These are phyloP conservation scores for Zaprionus camerounensis DNA, from an alignment of 1,140 invertebrate species.

Conservation along the genomic window DNA sequence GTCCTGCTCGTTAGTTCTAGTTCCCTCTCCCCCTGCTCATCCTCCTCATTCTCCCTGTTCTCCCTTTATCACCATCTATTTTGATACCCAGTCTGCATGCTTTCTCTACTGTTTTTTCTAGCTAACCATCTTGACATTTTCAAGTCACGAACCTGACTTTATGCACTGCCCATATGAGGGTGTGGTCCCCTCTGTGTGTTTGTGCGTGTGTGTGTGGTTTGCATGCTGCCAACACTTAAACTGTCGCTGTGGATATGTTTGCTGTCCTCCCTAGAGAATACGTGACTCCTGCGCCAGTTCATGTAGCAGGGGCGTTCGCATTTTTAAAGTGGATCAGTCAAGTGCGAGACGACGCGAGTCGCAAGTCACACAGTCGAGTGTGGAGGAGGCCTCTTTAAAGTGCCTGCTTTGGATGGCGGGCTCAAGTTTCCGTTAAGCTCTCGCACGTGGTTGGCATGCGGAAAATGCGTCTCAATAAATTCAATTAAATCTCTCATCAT, in stretches of 20 bases:
- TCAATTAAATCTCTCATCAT: slow-evolving; percentile 47
- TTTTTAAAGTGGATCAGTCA: slow-evolving; percentile 53
- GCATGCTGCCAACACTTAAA: slow-evolving; percentile 73
- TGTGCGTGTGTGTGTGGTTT: slow-evolving; percentile 61
- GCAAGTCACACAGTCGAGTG: neutral
- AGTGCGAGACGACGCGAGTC: neutral
- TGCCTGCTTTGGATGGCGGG: neutral
- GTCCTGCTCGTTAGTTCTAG: slow-evolving; percentile 55
- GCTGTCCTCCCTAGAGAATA: slow-evolving; percentile 26
- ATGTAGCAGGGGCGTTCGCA: slow-evolving; percentile 22
- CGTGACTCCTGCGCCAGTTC: slow-evolving; percentile 58
- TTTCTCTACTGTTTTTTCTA: slow-evolving; percentile 12
- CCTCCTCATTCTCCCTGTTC: neutral
- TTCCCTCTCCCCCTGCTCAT: neutral
- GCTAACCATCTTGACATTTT: slow-evolving; percentile 38
- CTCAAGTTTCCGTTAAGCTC: slow-evolving; percentile 33
- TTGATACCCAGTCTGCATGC: neutral
- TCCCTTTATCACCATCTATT: neutral
- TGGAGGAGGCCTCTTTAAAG: slow-evolving; percentile 45
- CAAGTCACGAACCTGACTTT: slow-evolving; percentile 46
- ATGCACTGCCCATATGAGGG: slow-evolving; percentile 34
- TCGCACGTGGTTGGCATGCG: slow-evolving; percentile 32
- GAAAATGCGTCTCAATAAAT: slow-evolving; percentile 30
- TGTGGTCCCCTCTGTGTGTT: slow-evolving; percentile 13
- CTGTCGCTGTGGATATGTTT: slow-evolving; percentile 54